phyloP scores from a whole-genome alignment of 2,113 vertebrate species.

The Cyrtonyx montezumae region DNA sequence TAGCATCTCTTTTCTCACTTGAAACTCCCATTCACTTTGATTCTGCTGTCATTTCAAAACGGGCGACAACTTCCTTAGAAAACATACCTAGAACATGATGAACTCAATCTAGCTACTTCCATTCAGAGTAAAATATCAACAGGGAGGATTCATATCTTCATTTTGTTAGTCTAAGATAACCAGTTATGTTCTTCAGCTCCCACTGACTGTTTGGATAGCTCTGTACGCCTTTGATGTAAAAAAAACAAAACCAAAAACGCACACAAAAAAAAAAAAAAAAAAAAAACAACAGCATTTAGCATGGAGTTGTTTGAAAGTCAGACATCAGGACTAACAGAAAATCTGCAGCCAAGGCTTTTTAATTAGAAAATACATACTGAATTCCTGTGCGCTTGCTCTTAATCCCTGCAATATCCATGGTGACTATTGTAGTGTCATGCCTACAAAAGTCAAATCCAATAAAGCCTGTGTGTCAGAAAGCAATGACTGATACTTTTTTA shows the following conservation, averaged over 20 bases:
- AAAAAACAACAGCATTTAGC: background rate
- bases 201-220: background rate
- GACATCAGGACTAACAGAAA: background rate
- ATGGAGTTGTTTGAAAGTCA: background rate
- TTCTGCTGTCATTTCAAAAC: background rate
- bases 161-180: background rate
- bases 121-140: background rate
- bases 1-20: background rate
- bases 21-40: background rate
- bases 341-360: background rate
- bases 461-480: background rate
- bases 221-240: background rate
- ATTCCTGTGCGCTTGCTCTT: background rate
- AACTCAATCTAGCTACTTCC: background rate
- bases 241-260: no score
- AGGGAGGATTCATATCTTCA: background rate
- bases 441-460: conserved; percentile 4
- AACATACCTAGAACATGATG: background rate
- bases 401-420: background rate
- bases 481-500: background rate
- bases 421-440: background rate
- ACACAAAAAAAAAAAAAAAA: background rate
- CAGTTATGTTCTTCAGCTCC: background rate
- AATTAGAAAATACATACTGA: background rate
- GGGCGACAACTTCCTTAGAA: background rate